Conservation (phyloP, 2,113 vertebrate genomes). For the Oryzias melastigma region DNA sequence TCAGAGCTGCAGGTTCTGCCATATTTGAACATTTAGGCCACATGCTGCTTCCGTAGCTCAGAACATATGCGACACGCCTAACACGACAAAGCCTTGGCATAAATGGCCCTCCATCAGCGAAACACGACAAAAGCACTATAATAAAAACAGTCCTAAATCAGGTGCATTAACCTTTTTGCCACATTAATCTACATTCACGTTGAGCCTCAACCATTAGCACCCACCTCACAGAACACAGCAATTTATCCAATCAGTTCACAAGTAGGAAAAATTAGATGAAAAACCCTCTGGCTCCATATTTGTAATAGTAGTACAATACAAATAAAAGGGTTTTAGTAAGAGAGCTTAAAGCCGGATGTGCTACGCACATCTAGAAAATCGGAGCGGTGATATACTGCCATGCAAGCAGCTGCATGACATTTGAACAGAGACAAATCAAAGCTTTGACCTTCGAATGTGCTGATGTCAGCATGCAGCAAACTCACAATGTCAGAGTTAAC, state of each 20-base stretch:
- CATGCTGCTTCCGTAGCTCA: constrained; percentile 4
- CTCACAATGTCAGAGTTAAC: constrained; percentile 1
- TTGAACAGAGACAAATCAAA: constrained; percentile 3
- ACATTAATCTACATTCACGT: constrained; percentile 25
- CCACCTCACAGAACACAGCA: constrained; percentile 16
- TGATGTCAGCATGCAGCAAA: constrained; percentile 11
- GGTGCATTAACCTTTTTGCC: constrained; percentile 53
- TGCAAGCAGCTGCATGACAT: constrained; percentile 9
- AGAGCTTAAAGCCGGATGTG: not conserved
- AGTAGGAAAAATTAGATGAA: constrained; percentile 3
- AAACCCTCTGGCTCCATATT: not conserved
- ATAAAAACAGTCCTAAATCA: constrained; percentile 23
- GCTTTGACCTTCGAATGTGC: constrained; percentile 9
- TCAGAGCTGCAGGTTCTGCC: too few species aligned
- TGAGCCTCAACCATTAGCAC: constrained; percentile 20
- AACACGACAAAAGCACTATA: constrained; percentile 42
- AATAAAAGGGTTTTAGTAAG: constrained; percentile 7
- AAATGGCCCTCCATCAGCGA: constrained; percentile 21
- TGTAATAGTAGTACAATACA: constrained; percentile 3
- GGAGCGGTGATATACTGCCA: constrained; percentile 4
- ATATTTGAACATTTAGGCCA: not conserved
- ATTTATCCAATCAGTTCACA: constrained; percentile 23
- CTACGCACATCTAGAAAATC: constrained; percentile 6
- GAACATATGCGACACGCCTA: constrained; percentile 14
- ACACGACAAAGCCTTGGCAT: constrained; percentile 25